Conservation (phyloP, 2,113 vertebrate genomes). For the Scortum barcoo region DNA sequence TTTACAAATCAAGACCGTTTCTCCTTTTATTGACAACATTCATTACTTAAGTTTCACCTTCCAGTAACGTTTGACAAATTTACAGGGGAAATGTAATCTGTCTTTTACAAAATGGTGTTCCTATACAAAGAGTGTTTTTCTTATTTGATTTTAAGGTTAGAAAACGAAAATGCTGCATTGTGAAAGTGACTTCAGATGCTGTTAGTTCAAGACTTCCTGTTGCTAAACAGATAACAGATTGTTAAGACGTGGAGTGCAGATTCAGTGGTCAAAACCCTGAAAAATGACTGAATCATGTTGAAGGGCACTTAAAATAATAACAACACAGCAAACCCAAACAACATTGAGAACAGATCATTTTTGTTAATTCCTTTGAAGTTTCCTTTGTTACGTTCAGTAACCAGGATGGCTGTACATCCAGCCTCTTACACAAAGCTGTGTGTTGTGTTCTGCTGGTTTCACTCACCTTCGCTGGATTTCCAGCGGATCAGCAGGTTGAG, state of each 20-base stretch:
- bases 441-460: slow-evolving; percentile 46
- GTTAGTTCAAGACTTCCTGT: neutral
- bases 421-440: slow-evolving; percentile 12
- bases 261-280: neutral
- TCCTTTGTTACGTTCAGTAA: neutral
- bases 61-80: neutral
- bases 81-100: neutral
- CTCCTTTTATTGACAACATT: slow-evolving; percentile 9
- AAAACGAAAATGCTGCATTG: neutral
- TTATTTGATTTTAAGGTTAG: neutral
- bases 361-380: neutral
- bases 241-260: neutral
- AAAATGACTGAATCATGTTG: too few relatives aligned
- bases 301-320: neutral
- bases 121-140: neutral
- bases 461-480: slow-evolving; percentile 88
- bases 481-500: slow-evolving; percentile 94
- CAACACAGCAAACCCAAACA: neutral
- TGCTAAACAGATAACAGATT: neutral
- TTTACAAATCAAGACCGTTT: neutral
- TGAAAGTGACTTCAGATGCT: slow-evolving; percentile 7
- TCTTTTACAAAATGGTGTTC: neutral
- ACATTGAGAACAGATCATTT: neutral
- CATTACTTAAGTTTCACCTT: neutral
- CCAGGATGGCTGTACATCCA: neutral